A percentile compares a stretch with the other conserved stretches of the same genome.
Evolutionary conservation across 2,888 invertebrate species (phyloP).

Genomic region (Dendrolimus pini): DNA sequence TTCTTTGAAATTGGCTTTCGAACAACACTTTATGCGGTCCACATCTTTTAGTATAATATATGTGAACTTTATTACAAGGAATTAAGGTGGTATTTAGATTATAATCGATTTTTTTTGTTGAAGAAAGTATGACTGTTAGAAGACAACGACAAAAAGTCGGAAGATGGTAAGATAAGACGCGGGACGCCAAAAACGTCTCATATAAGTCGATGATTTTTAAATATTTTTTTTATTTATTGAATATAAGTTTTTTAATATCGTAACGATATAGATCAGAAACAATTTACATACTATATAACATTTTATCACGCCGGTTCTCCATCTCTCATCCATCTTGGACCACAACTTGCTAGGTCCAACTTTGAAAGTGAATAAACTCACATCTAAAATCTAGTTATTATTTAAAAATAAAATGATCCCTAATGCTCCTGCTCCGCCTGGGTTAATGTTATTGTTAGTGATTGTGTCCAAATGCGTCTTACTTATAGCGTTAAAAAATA

Average conservation of each 20-base stretch:
- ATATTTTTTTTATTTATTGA: slow-evolving; percentile 4
- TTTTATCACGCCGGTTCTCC: too few relatives aligned
- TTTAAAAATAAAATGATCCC: too few relatives aligned
- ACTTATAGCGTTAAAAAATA: too few relatives aligned
- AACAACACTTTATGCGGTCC: slow-evolving; percentile 1
- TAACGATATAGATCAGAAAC: too few relatives aligned
- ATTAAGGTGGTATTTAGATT: neutral
- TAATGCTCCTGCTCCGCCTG: too few relatives aligned
- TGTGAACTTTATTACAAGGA: neutral
- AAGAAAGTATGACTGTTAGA: neutral
- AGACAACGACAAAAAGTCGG: slow-evolving; percentile 41
- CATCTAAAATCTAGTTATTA: too few relatives aligned
- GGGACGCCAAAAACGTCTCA: slow-evolving; percentile 29
- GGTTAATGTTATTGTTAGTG: too few relatives aligned
- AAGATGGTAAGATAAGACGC: slow-evolving; percentile 49
- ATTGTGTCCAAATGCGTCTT: too few relatives aligned
- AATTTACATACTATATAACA: too few relatives aligned
- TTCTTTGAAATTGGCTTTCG: slow-evolving; percentile 10
- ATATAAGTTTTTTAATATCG: slow-evolving; percentile 1
- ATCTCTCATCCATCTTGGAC: too few relatives aligned
- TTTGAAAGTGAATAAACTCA: too few relatives aligned
- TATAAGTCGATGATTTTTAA: slow-evolving; percentile 4
- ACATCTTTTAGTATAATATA: neutral
- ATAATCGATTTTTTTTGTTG: neutral
- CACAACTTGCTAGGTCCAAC: too few relatives aligned